Conservation (phyloP, 2,888 invertebrate genomes). For the Copidosoma aretas region DNA sequence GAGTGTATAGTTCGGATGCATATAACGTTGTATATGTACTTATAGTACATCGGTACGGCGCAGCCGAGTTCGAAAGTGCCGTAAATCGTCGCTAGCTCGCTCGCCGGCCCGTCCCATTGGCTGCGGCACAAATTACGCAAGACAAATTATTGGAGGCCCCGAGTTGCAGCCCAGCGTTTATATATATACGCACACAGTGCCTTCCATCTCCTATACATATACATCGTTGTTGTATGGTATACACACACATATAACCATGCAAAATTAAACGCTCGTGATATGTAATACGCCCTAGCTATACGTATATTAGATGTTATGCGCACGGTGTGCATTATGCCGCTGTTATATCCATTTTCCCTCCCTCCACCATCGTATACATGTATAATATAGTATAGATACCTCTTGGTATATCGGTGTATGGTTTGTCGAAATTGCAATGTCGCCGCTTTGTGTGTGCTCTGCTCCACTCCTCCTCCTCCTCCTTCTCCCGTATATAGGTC, state of each 20-base stretch:
- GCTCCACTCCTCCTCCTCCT: too few species aligned
- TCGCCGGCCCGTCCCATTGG: background rate
- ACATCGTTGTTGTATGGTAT: background rate
- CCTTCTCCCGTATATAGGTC: too few species aligned
- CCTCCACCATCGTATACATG: background rate
- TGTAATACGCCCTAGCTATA: too few species aligned
- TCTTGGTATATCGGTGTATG: background rate
- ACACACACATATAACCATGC: background rate
- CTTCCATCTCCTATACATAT: too few species aligned
- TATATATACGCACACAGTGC: too few species aligned
- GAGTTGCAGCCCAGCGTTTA: background rate
- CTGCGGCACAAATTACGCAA: conserved; percentile 16
- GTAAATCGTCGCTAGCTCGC: conserved; percentile 10
- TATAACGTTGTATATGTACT: too few species aligned
- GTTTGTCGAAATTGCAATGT: background rate
- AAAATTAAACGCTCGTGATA: background rate
- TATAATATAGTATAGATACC: too few species aligned
- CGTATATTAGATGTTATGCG: too few species aligned
- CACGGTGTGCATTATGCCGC: background rate
- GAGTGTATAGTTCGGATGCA: background rate
- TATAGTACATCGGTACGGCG: background rate
- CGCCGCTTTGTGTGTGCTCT: background rate
- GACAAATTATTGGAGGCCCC: conserved; percentile 10
- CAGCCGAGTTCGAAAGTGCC: conserved; percentile 19
- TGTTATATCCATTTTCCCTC: background rate